Conservation (phyloP, 2,888 invertebrate species). For the Erebia palarica region DNA sequence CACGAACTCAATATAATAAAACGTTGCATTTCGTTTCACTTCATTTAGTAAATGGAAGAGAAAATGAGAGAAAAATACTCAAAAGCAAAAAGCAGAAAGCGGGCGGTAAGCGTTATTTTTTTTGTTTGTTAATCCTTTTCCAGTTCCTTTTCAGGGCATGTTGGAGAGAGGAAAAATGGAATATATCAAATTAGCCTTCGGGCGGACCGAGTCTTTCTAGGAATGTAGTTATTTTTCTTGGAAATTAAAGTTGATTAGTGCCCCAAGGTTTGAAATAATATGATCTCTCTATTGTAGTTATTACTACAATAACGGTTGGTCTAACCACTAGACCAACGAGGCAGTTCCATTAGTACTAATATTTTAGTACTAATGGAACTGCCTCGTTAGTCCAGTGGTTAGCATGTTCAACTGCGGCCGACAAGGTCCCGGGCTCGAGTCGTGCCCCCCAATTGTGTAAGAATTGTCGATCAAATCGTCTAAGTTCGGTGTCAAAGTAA, state of each 20-base stretch:
- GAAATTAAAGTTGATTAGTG: slow-evolving; percentile 11
- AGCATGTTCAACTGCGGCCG: too few relatives aligned
- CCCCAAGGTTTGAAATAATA: background rate
- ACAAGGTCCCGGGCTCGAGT: too few relatives aligned
- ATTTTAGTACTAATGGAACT: too few relatives aligned
- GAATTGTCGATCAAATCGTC: too few relatives aligned
- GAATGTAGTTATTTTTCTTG: slow-evolving; percentile 8
- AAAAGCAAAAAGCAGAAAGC: slow-evolving; percentile 21
- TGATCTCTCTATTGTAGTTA: background rate
- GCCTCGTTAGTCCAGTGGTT: too few relatives aligned
- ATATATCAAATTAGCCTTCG: slow-evolving; percentile 24
- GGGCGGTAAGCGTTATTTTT: slow-evolving; percentile 14
- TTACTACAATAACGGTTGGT: too few relatives aligned
- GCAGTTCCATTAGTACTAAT: too few relatives aligned
- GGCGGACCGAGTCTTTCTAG: background rate
- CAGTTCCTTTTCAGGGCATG: slow-evolving; percentile 14
- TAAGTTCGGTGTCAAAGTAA: too few relatives aligned
- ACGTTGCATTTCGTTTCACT: slow-evolving; percentile 19
- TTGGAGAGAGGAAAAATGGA: slow-evolving; percentile 12
- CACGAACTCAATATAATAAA: background rate
- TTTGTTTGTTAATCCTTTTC: slow-evolving; percentile 21
- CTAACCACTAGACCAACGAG: too few relatives aligned
- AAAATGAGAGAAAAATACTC: slow-evolving; percentile 16
- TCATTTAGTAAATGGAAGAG: slow-evolving; percentile 24
- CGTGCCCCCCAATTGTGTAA: too few relatives aligned